Conservation (phyloP, 1,140 invertebrate genomes). For the Liolophura sinensis region DNA sequence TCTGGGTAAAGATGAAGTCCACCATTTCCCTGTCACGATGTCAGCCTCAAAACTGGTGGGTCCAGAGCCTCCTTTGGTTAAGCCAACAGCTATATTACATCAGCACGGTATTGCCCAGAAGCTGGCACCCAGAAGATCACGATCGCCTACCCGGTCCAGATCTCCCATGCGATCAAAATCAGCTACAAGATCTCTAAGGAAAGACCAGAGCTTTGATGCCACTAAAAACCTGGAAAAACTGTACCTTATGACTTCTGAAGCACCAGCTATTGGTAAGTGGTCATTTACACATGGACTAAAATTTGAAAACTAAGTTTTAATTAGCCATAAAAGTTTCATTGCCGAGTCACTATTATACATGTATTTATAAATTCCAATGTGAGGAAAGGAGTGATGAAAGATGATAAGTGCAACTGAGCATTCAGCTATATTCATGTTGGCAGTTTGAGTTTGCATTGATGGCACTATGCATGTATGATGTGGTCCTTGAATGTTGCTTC, state of each 20-base stretch:
- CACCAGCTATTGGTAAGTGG: conserved; percentile 23
- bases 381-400: too few species aligned
- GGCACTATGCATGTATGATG: too few species aligned
- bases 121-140: conserved; percentile 1
- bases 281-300: too few species aligned
- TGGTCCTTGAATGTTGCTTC: too few species aligned
- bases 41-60: not conserved
- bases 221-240: conserved; percentile 12
- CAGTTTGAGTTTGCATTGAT: too few species aligned
- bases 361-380: too few species aligned
- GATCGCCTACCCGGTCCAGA: not conserved
- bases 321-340: too few species aligned
- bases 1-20: conserved; percentile 11
- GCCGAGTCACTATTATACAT: too few species aligned
- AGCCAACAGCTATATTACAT: not conserved
- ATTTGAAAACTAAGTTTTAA: too few species aligned
- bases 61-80: conserved; percentile 13
- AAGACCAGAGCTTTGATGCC: not conserved
- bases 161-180: not conserved
- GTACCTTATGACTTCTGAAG: conserved; percentile 22
- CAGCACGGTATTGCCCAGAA: not conserved
- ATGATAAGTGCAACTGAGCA: too few species aligned
- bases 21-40: conserved; percentile 19
- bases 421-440: too few species aligned
- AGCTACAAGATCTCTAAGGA: not conserved